phyloP scores from a whole-genome alignment of 2,113 vertebrate species.

The Polypterus senegalus region DNA sequence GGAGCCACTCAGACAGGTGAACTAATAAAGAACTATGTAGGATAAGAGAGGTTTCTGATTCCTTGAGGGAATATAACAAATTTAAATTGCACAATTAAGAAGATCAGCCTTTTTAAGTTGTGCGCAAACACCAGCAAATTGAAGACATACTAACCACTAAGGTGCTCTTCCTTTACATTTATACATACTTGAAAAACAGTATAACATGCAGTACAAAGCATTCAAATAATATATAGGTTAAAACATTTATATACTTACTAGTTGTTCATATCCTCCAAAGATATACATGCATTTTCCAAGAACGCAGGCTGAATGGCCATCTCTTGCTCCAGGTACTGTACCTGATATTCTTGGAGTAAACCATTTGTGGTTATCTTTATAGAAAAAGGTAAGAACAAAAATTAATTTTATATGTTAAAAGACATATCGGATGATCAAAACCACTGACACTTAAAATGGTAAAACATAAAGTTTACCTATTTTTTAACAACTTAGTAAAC shows the following conservation, averaged over 20 bases:
- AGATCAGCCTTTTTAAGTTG: no score
- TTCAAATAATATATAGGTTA: no score
- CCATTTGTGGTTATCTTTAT: constrained; percentile 79
- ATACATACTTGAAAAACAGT: background rate
- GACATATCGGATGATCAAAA: no score
- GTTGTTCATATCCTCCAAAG: constrained; percentile 94
- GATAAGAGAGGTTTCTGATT: no score
- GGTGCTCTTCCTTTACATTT: background rate
- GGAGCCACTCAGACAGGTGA: no score
- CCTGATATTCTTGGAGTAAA: constrained; percentile 81
- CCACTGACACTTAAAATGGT: no score
- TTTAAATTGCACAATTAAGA: no score
- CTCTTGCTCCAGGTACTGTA: constrained; percentile 80
- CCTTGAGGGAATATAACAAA: no score
- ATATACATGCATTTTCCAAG: constrained; percentile 88
- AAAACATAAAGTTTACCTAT: no score
- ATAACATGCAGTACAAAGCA: background rate
- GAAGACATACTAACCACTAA: background rate
- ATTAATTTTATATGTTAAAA: background rate
- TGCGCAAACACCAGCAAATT: no score
- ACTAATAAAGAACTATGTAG: no score
- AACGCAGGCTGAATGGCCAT: constrained; percentile 90
- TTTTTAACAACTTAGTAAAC: no score
- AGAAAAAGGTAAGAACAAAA: constrained; percentile 4
- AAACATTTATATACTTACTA: constrained; percentile 54